Percentiles rank a stretch among this genome's conserved stretches.
These are phyloP conservation scores for Belonocnema kinseyi DNA, from an alignment of 1,140 invertebrate genomes.

Conservation along the genomic window DNA sequence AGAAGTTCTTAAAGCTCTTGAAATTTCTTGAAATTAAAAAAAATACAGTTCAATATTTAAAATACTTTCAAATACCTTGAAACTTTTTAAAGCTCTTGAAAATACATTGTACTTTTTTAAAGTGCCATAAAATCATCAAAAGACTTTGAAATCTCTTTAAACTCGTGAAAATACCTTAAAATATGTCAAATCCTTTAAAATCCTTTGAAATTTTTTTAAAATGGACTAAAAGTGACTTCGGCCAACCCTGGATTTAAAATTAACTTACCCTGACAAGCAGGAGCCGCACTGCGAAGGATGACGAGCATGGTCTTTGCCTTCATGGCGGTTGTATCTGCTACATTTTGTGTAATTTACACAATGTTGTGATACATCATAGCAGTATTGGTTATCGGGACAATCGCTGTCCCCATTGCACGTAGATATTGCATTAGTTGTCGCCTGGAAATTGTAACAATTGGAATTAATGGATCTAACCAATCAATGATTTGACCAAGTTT, in stretches of 20 bases:
- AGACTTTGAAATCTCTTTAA: too few relatives aligned
- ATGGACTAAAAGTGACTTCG: too few relatives aligned
- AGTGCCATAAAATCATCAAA: too few relatives aligned
- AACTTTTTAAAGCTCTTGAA: too few relatives aligned
- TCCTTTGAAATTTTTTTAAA: too few relatives aligned
- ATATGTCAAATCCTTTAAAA: too few relatives aligned
- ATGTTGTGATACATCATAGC: constrained; percentile 57
- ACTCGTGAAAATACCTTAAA: too few relatives aligned
- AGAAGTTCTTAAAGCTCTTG: too few relatives aligned
- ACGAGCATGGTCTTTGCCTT: constrained; percentile 52
- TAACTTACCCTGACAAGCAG: constrained; percentile 58
- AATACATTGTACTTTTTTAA: too few relatives aligned
- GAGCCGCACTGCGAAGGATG: constrained; percentile 61
- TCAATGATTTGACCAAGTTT: background rate
- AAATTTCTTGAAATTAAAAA: too few relatives aligned
- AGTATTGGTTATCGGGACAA: constrained; percentile 61
- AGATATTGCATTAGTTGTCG: constrained; percentile 47
- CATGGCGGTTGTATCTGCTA: constrained; percentile 56
- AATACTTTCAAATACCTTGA: too few relatives aligned
- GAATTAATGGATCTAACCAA: background rate
- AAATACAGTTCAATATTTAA: too few relatives aligned
- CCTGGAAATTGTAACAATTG: constrained; percentile 40
- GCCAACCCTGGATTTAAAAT: constrained; percentile 32
- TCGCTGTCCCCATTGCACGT: constrained; percentile 57
- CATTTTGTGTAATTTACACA: constrained; percentile 64